phyloP scores from a whole-genome alignment of 1,140 invertebrate species.

The Aphelinus atriplicis region DNA sequence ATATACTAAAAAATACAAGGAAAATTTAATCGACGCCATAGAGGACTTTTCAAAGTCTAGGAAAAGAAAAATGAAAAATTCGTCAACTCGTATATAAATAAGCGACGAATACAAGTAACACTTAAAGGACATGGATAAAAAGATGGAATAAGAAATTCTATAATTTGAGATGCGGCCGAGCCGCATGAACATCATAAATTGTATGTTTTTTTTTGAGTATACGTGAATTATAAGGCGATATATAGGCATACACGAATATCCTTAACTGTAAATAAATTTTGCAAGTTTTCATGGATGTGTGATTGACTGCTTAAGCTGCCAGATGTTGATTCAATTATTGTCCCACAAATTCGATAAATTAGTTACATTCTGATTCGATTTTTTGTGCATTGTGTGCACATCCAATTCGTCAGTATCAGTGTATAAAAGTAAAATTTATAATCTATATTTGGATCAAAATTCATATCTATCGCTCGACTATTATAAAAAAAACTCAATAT shows the following conservation, averaged over 20 bases:
- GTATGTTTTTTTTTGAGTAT: constrained; percentile 25
- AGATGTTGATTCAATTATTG: constrained; percentile 28
- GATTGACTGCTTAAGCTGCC: constrained; percentile 34
- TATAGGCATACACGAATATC: constrained; percentile 24
- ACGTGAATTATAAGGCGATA: constrained; percentile 32
- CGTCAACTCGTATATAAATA: neutral
- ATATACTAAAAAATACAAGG: constrained; percentile 38
- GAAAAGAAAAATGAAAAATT: constrained; percentile 10
- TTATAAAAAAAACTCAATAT: too few relatives aligned
- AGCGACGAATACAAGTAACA: constrained; percentile 8
- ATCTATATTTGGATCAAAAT: too few relatives aligned
- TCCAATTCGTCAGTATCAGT: too few relatives aligned
- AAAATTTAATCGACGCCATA: constrained; percentile 44
- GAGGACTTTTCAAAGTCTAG: constrained; percentile 45
- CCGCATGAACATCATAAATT: constrained; percentile 6
- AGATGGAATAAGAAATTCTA: neutral
- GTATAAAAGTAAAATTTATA: too few relatives aligned
- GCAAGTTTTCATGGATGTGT: constrained; percentile 24
- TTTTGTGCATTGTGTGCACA: too few relatives aligned
- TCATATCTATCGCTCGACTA: too few relatives aligned
- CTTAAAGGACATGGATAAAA: neutral
- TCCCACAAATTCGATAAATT: constrained; percentile 15
- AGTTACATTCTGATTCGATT: too few relatives aligned
- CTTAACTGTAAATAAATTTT: constrained; percentile 37
- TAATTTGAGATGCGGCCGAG: constrained; percentile 14